A percentile compares a stretch with the other conserved stretches of the same genome.
phyloP scores from a whole-genome alignment of 1,140 invertebrate genomes.

The Bathynomus jamesi region DNA sequence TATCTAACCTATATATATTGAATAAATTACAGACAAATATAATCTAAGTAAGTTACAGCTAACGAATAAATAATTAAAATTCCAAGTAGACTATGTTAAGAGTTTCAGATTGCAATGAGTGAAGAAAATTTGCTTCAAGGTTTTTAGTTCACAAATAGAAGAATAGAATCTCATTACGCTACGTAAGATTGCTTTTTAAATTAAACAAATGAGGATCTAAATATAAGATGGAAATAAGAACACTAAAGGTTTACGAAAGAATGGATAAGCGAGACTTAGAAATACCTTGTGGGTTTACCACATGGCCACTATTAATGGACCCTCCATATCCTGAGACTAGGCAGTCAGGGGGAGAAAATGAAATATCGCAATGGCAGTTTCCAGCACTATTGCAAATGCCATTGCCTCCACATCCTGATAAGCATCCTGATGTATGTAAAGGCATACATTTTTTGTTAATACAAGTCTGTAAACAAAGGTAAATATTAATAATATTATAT shows the following conservation, averaged over 20 bases:
- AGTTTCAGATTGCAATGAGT: no score
- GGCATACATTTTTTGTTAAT: not conserved
- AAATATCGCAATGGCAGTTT: conserved; percentile 87
- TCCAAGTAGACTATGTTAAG: no score
- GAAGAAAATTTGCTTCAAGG: not conserved
- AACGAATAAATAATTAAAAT: no score
- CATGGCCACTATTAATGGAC: conserved; percentile 78
- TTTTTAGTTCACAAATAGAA: not conserved
- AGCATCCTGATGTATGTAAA: conserved; percentile 45
- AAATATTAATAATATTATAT: not conserved
- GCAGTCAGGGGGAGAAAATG: conserved; percentile 80
- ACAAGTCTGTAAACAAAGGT: not conserved
- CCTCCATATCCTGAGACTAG: conserved; percentile 77
- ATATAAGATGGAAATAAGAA: not conserved
- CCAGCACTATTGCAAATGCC: conserved; percentile 86
- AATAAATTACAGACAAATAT: no score
- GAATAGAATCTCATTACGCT: not conserved
- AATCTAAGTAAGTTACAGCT: no score
- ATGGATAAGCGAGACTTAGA: no score
- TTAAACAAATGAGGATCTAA: not conserved
- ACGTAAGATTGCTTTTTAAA: not conserved
- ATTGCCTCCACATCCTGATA: conserved; percentile 72
- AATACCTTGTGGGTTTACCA: conserved; percentile 7
- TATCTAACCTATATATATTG: no score
- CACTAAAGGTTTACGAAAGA: not conserved